phyloP scores from a whole-genome alignment of 2,797 vertebrate genomes.

The Garrulus glandarius region DNA sequence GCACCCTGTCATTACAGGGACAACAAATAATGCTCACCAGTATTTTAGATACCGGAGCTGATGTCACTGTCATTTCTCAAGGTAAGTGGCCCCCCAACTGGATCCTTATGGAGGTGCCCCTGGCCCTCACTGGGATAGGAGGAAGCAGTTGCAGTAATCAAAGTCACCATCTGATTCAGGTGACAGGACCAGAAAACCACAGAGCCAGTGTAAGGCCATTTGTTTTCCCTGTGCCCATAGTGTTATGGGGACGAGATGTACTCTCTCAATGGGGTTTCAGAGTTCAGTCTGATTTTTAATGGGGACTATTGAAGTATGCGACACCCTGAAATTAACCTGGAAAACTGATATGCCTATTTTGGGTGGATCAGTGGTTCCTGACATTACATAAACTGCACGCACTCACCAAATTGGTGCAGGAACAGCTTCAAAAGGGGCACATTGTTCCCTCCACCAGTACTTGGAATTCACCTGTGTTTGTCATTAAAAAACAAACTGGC shows the following conservation, averaged over 20 bases:
- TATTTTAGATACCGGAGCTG: too few relatives aligned
- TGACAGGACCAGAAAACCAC: background rate
- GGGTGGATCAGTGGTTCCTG: too few relatives aligned
- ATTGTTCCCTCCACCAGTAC: background rate
- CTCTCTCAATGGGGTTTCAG: background rate
- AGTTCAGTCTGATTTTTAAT: background rate
- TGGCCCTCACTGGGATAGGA: background rate
- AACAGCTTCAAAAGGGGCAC: background rate
- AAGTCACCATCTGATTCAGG: background rate
- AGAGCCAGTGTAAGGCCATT: background rate
- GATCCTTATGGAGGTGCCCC: background rate
- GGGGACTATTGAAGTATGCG: fast-evolving
- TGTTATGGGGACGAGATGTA: background rate
- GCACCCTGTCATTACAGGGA: too few relatives aligned
- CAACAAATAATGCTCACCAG: too few relatives aligned
- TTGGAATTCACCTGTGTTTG: background rate
- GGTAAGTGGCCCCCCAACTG: too few relatives aligned
- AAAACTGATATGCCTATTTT: background rate
- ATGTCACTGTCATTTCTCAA: too few relatives aligned
- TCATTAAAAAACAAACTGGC: background rate
- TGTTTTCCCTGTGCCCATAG: background rate
- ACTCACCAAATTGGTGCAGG: background rate
- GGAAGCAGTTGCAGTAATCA: background rate
- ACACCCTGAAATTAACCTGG: background rate
- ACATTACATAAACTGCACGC: too few relatives aligned